A percentile compares a stretch with the other conserved stretches of the same genome.
Conservation (phyloP, 2,113 vertebrate genomes). For the Clarias magur region DNA sequence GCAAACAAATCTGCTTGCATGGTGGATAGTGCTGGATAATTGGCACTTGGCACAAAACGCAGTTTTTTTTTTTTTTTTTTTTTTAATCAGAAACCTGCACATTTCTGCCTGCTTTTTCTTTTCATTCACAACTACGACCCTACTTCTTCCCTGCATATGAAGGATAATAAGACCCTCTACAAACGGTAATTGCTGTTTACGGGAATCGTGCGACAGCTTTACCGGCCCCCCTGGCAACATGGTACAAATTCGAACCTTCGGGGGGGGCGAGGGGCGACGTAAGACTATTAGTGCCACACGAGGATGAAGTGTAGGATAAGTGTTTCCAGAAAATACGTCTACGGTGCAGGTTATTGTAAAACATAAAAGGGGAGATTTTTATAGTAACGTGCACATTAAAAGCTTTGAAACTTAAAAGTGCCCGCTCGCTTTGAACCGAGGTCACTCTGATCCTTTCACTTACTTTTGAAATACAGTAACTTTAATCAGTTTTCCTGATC, state of each 20-base stretch:
- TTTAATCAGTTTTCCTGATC: conserved; percentile 10
- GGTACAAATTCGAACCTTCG: conserved; percentile 49
- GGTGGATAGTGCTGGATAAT: conserved; percentile 63
- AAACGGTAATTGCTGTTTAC: conserved; percentile 59
- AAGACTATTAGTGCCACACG: conserved; percentile 3
- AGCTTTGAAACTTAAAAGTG: conserved; percentile 36
- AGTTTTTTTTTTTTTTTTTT: conserved; percentile 41
- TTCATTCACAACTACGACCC: conserved; percentile 57
- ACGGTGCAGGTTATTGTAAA: not conserved
- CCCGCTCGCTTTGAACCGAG: conserved; percentile 27
- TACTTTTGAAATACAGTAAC: not conserved
- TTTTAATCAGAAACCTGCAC: conserved; percentile 69
- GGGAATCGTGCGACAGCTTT: conserved; percentile 47
- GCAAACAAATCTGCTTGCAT: conserved; percentile 62
- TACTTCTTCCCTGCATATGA: conserved; percentile 20
- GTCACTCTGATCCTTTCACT: conserved; percentile 15
- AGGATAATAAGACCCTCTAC: conserved; percentile 58
- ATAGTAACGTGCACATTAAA: not conserved
- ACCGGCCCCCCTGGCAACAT: conserved; percentile 45
- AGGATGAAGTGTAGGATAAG: not conserved
- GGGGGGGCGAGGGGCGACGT: conserved; percentile 17
- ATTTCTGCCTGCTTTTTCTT: conserved; percentile 58
- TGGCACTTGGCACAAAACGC: conserved; percentile 59
- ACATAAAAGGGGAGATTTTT: conserved; percentile 13
- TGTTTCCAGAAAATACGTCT: conserved; percentile 15